Conservation (phyloP, 1,140 invertebrate genomes). For the Drosophila varians region DNA sequence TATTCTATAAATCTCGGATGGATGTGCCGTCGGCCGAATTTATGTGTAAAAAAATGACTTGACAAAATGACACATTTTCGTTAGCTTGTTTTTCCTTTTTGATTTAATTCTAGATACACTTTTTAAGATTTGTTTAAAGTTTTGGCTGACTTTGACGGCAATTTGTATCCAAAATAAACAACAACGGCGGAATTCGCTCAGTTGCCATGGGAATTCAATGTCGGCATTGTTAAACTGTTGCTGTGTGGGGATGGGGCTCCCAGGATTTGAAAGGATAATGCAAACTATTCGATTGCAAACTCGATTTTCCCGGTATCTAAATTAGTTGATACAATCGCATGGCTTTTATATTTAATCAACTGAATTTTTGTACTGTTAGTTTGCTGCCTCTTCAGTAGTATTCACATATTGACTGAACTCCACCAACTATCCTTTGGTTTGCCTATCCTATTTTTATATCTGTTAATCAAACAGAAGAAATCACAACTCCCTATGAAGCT, state of each 20-base stretch:
- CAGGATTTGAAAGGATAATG: background rate
- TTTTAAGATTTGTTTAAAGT: background rate
- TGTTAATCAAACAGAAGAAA: background rate
- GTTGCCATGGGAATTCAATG: slow-evolving; percentile 64
- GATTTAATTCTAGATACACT: background rate
- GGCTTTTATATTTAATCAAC: background rate
- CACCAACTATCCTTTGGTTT: slow-evolving; percentile 11
- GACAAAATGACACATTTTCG: slow-evolving; percentile 58
- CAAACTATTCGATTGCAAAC: background rate
- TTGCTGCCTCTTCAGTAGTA: slow-evolving; percentile 15
- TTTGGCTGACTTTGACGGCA: slow-evolving; percentile 25
- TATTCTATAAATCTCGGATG: slow-evolving; percentile 30
- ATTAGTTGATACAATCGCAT: background rate
- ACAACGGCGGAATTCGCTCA: slow-evolving; percentile 70
- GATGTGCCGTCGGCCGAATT: slow-evolving; percentile 19
- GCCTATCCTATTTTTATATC: slow-evolving; percentile 34
- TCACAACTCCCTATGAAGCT: background rate
- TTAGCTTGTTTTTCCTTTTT: background rate
- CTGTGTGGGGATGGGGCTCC: slow-evolving; percentile 36
- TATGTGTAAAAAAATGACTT: slow-evolving; percentile 49
- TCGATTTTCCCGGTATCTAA: background rate
- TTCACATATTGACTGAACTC: slow-evolving; percentile 5
- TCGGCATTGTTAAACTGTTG: slow-evolving; percentile 75
- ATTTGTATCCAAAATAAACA: slow-evolving; percentile 78
- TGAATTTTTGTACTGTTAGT: background rate